Base-by-base conservation (phyloP, 2,888 invertebrate genomes). In the Omphaloscelis lunosa region DNA sequence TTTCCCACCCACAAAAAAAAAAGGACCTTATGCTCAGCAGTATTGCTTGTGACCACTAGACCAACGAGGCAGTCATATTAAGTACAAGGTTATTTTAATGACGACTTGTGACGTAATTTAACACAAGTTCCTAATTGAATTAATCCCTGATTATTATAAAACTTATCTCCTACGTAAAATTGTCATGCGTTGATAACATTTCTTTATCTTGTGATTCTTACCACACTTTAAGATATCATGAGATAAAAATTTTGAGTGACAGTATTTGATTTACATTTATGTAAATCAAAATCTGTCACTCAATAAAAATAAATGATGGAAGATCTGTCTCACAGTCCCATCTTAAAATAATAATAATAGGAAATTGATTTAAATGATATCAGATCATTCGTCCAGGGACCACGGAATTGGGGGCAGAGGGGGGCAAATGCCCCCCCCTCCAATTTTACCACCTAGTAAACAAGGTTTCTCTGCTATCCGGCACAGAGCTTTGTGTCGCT, bases 41-140 rank as follows among this genome's bases (percentile, higher is more conserved):
- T 34, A 34, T 3, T 34, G 34, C 34, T 34, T 34, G 34, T 34
- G 34, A 34, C 34, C 34, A 3, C 34, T 34, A 34, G 34, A 34
- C 34, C 34, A 34, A 34, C 34, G 34, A 34, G 34, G 34, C 34
- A 34, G 34, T 34, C 34, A 23, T 80, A 23, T 65, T 65, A 45
- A 51, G 34, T 53, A 73, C 80, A 72, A 80, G 51, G 58, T 72
- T 23, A 66, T 59, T 29, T 0, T 27, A 80, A 41, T 51, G 17
- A 61, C 8, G 41, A 27, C 11, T 72, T 27, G 29, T 71, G 62
- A 48, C 11, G 39, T 80, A 41, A 39, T 61, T 67, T n/a, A 23
- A 17, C 6, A 23, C 20, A 59, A 51, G 20, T 41, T 12, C 41
- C 1, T 41, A 34, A 58, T 72, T 23, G 20, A 59, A 27, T 23